Conservation (phyloP, 2,113 vertebrate genomes). For the Gallinago media region DNA sequence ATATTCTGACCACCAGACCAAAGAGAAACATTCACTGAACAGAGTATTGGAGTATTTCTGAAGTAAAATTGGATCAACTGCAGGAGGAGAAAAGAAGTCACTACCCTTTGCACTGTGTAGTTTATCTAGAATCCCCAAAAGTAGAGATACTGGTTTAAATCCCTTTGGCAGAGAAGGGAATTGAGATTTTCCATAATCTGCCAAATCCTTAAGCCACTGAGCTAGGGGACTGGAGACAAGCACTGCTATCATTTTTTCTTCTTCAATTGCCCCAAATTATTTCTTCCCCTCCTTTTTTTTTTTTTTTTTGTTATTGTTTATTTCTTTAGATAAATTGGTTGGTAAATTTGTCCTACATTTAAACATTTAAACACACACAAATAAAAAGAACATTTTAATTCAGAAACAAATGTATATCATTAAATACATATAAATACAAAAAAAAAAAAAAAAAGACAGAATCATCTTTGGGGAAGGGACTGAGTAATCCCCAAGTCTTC, state of each 20-base stretch:
- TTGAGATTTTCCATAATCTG: not conserved
- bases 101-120: not conserved
- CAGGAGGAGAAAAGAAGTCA: not conserved
- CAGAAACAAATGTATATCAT: not conserved
- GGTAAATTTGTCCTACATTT: not conserved
- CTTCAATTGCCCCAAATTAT: not conserved
- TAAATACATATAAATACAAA: not conserved
- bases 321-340: not conserved
- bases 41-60: not conserved
- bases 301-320: not conserved
- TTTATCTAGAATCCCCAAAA: not conserved
- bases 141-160: not conserved
- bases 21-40: not conserved
- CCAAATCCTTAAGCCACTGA: not conserved
- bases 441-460: not conserved
- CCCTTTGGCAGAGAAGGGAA: not conserved
- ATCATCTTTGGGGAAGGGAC: not conserved
- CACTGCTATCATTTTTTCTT: not conserved
- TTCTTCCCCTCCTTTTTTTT: accelerated
- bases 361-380: not conserved
- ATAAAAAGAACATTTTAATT: not conserved
- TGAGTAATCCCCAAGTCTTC: not conserved
- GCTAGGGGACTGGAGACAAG: not conserved
- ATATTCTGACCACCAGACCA: not conserved
- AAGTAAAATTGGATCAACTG: not conserved